These are phyloP conservation scores for Habrosyne pyritoides DNA, from an alignment of 2,888 invertebrate species.

Conservation along the genomic window DNA sequence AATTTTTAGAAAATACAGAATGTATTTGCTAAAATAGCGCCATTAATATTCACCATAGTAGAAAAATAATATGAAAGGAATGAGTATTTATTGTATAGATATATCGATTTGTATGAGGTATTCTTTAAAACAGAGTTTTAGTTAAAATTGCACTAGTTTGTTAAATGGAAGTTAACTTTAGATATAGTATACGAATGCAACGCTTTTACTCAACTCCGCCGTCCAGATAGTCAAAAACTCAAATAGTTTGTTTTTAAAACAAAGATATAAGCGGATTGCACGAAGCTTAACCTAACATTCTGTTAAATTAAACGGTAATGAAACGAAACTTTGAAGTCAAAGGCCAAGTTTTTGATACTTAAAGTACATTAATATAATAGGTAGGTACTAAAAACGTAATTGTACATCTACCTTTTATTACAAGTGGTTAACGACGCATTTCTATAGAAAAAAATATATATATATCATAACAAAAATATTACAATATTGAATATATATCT, in stretches of 20 bases:
- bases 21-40: not conserved
- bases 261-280: constrained; percentile 16
- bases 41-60: not conserved
- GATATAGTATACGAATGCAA: constrained; percentile 32
- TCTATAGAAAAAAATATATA: too few species aligned
- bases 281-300: not conserved
- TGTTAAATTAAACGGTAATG: not conserved
- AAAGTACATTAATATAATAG: too few species aligned
- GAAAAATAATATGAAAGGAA: not conserved
- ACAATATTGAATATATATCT: too few species aligned
- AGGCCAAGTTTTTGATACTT: too few species aligned
- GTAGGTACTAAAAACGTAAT: too few species aligned
- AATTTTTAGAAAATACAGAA: not conserved
- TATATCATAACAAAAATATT: too few species aligned
- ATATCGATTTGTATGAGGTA: constrained; percentile 7
- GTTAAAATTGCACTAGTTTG: constrained; percentile 18
- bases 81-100: not conserved
- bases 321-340: too few species aligned
- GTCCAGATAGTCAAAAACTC: constrained; percentile 47
- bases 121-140: constrained; percentile 4
- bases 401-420: too few species aligned
- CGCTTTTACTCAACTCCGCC: constrained; percentile 57
- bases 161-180: constrained; percentile 8
- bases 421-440: too few species aligned
- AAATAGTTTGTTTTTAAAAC: constrained; percentile 18